These are phyloP conservation scores for Synchiropus splendidus DNA, from an alignment of 2,113 vertebrate species.

Conservation along the genomic window DNA sequence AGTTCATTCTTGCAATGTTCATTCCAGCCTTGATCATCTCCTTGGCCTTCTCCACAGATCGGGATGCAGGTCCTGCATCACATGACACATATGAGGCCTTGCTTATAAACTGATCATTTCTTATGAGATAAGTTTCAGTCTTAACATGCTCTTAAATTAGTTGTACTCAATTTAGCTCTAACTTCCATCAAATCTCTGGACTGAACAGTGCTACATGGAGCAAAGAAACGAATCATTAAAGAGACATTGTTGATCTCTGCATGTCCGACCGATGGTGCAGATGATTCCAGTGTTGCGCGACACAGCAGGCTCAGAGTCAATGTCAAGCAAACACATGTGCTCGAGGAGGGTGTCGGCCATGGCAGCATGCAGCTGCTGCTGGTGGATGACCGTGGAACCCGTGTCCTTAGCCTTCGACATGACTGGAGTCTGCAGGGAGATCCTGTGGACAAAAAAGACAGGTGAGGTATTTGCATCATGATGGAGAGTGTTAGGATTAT, in stretches of 20 bases:
- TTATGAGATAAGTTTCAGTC: background rate
- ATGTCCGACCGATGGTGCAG: conserved; percentile 86
- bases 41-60: conserved; percentile 80
- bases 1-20: conserved; percentile 96
- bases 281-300: conserved; percentile 96
- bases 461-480: background rate
- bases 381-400: conserved; percentile 78
- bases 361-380: conserved; percentile 88
- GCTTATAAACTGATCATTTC: background rate
- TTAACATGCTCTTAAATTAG: too few species aligned
- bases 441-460: conserved; percentile 3
- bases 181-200: too few species aligned
- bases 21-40: conserved; percentile 98
- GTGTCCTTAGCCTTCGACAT: conserved; percentile 75
- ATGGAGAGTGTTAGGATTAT: too few species aligned
- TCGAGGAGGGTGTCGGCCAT: conserved; percentile 92
- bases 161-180: too few species aligned
- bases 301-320: conserved; percentile 82
- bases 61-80: conserved; percentile 80
- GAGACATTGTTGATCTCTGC: conserved; percentile 2
- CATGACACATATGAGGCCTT: background rate
- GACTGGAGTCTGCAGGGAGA: conserved; percentile 38
- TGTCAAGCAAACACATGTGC: conserved; percentile 95
- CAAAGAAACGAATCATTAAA: background rate
- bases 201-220: too few species aligned